These are phyloP conservation scores for Ganaspis brasiliensis DNA, from an alignment of 2,888 invertebrate genomes.

Conservation along the genomic window DNA sequence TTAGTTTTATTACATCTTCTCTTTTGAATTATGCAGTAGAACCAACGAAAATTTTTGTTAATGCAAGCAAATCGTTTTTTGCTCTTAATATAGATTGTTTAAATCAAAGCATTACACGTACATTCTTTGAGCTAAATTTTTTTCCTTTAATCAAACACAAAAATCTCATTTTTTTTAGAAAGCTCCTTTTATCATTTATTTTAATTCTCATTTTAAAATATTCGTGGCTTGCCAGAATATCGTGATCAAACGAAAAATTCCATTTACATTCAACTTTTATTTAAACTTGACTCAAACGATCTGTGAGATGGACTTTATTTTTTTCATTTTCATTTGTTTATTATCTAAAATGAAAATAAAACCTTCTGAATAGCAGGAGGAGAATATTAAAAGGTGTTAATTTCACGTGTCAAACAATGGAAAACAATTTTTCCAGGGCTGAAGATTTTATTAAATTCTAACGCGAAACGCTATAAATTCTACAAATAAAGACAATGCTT, in stretches of 20 bases:
- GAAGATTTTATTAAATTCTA: not conserved
- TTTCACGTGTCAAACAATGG: not conserved
- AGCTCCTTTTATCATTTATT: not conserved
- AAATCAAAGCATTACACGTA: too few relatives aligned
- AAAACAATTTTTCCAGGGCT: not conserved
- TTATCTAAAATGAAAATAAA: conserved; percentile 1
- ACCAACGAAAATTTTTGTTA: too few relatives aligned
- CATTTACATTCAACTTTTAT: conserved; percentile 9
- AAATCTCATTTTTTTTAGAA: not conserved
- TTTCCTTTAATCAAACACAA: not conserved
- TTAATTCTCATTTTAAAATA: conserved; percentile 14
- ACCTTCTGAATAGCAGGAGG: not conserved
- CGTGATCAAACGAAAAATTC: conserved; percentile 10
- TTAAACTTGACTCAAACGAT: not conserved
- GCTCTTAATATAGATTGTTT: too few relatives aligned
- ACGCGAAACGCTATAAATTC: not conserved
- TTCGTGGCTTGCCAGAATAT: not conserved
- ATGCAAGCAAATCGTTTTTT: too few relatives aligned
- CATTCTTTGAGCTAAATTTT: not conserved
- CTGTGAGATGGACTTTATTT: conserved; percentile 17
- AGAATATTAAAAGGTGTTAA: conserved; percentile 6
- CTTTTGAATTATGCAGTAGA: too few relatives aligned
- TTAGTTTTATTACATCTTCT: too few relatives aligned
- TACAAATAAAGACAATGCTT: not conserved
- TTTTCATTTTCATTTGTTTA: conserved; percentile 17